Conservation (phyloP, 2,888 invertebrate genomes). For the Caenorhabditis zanzibari region DNA sequence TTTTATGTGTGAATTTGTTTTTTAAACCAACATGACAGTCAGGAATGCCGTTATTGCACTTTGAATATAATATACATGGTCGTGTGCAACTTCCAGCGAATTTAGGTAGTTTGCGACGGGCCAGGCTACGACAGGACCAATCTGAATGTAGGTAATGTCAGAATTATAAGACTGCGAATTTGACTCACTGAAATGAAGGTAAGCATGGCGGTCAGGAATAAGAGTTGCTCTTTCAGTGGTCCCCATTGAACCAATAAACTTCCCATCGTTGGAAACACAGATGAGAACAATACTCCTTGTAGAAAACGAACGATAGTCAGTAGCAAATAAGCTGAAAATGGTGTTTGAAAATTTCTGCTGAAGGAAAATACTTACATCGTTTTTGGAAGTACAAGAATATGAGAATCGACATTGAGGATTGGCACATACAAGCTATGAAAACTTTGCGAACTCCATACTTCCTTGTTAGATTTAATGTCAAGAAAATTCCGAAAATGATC, state of each 20-base stretch:
- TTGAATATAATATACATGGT: constrained; percentile 58
- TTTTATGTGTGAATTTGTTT: not conserved
- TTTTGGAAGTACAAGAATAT: constrained; percentile 33
- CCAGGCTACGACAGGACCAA: constrained; percentile 71
- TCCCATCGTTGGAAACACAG: constrained; percentile 75
- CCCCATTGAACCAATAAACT: constrained; percentile 77
- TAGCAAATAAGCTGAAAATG: constrained; percentile 30
- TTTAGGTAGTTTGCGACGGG: constrained; percentile 66
- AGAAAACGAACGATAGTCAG: constrained; percentile 70
- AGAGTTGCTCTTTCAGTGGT: constrained; percentile 77
- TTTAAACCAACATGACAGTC: constrained; percentile 56
- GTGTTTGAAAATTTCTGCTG: not conserved
- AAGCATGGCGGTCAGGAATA: constrained; percentile 74
- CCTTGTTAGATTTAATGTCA: constrained; percentile 24
- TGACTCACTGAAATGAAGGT: constrained; percentile 73
- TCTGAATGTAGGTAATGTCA: constrained; percentile 55
- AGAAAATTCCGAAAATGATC: constrained; percentile 37
- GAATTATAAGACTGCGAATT: not conserved
- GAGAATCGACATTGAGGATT: constrained; percentile 10
- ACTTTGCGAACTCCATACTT: constrained; percentile 37
- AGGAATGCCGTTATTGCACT: constrained; percentile 32
- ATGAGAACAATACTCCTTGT: constrained; percentile 75
- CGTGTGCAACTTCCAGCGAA: constrained; percentile 55
- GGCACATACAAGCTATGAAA: constrained; percentile 31
- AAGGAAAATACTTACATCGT: constrained; percentile 29